phyloP scores from a whole-genome alignment of 2,888 invertebrate species.

The Amphipoea oculea region DNA sequence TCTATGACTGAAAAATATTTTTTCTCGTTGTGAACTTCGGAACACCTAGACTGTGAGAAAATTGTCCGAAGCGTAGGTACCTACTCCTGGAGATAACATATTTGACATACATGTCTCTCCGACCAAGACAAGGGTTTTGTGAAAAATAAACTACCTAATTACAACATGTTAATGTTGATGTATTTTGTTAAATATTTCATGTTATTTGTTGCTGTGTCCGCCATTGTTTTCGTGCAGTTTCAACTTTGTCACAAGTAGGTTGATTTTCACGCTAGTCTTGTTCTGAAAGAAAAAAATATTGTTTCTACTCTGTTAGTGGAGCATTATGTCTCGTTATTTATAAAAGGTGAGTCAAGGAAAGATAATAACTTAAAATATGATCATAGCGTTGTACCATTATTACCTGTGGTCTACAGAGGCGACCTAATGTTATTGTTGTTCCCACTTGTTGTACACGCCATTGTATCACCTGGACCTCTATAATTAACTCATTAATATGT shows the following conservation, averaged over 20 bases:
- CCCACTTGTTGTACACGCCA: slow-evolving; percentile 8
- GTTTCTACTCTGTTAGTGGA: slow-evolving; percentile 29
- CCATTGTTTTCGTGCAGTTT: slow-evolving; percentile 49
- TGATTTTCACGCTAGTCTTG: slow-evolving; percentile 56
- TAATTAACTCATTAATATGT: slow-evolving; percentile 40
- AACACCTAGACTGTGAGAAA: slow-evolving; percentile 44
- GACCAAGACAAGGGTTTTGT: slow-evolving; percentile 32
- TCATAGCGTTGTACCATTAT: slow-evolving; percentile 4
- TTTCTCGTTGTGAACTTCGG: slow-evolving; percentile 39
- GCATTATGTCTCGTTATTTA: slow-evolving; percentile 36
- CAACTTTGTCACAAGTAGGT: slow-evolving; percentile 53
- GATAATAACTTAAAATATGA: slow-evolving; percentile 28
- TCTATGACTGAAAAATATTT: slow-evolving; percentile 42
- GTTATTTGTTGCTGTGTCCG: slow-evolving; percentile 59
- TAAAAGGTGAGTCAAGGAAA: slow-evolving; percentile 15
- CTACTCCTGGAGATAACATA: slow-evolving; percentile 32
- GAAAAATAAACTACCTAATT: slow-evolving; percentile 54
- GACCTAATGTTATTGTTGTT: slow-evolving; percentile 26
- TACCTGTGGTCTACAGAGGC: not conserved
- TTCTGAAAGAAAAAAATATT: slow-evolving; percentile 46
- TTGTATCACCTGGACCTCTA: slow-evolving; percentile 43
- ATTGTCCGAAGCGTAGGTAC: slow-evolving; percentile 39
- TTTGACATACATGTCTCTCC: slow-evolving; percentile 43
- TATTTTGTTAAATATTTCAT: slow-evolving; percentile 67
- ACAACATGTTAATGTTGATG: slow-evolving; percentile 55